Conservation (phyloP, 64 coral and sea anemone species). For the Actinia equina region DNA sequence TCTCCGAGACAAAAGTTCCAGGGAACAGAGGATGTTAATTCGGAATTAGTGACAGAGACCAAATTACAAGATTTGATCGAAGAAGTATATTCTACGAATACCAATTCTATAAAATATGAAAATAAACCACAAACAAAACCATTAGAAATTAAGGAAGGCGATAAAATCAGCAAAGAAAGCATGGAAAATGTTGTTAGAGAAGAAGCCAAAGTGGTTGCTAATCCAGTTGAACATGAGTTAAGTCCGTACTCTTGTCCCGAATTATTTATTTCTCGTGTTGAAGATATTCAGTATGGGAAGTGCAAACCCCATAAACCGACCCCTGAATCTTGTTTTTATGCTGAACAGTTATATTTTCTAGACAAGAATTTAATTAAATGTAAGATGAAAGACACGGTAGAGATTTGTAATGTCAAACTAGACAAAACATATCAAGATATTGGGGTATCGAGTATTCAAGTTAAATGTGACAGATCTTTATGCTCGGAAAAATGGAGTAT, state of each 20-base stretch:
- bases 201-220: neutral
- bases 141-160: neutral
- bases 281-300: slow-evolving; percentile 13
- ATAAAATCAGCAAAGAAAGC: neutral
- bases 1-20: neutral
- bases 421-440: neutral
- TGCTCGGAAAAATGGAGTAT: slow-evolving; percentile 24
- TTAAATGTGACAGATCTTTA: slow-evolving; percentile 29
- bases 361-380: slow-evolving; percentile 33
- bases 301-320: slow-evolving; percentile 56
- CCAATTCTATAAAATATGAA: neutral
- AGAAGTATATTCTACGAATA: neutral
- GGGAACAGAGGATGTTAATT: neutral
- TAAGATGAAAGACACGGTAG: neutral
- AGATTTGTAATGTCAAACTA: slow-evolving; percentile 37
- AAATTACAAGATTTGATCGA: neutral
- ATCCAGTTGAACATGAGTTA: neutral
- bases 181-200: neutral
- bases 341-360: slow-evolving; percentile 27
- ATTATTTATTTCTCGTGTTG: neutral
- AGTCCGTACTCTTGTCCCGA: neutral
- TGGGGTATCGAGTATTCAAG: neutral
- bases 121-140: neutral
- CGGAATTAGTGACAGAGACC: neutral
- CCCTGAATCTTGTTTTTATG: slow-evolving; percentile 41